phyloP scores from a whole-genome alignment of 2,888 invertebrate species.

The Nemoura dubitans region DNA sequence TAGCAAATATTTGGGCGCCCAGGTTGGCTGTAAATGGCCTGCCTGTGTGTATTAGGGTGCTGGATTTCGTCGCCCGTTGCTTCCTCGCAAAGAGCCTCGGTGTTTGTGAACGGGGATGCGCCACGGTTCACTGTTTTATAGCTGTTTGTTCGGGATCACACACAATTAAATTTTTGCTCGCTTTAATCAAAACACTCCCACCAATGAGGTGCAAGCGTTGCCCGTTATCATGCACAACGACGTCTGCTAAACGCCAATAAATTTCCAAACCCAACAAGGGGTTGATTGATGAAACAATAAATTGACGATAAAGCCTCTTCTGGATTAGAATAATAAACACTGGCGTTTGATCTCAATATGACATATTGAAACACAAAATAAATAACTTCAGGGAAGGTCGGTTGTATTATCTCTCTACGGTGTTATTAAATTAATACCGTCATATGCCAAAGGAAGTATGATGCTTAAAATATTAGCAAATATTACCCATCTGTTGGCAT shows the following conservation, averaged over 20 bases:
- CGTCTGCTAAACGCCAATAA: background rate
- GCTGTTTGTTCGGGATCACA: background rate
- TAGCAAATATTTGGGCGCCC: background rate
- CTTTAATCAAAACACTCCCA: background rate
- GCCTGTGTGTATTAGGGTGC: no score
- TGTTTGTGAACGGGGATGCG: background rate
- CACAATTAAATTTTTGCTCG: slow-evolving; percentile 7
- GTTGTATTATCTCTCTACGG: background rate
- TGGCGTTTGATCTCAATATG: slow-evolving; percentile 12
- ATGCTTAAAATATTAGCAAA: background rate
- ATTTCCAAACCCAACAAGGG: slow-evolving; percentile 3
- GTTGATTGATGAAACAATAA: background rate
- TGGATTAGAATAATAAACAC: background rate
- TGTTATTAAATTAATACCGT: background rate
- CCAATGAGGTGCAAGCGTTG: background rate
- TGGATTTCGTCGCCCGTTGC: background rate
- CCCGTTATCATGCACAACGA: background rate
- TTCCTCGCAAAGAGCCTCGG: background rate
- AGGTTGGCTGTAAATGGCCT: no score
- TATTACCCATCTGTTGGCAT: slow-evolving; percentile 1
- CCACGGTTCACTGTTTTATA: background rate
- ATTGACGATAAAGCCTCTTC: background rate
- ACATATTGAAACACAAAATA: background rate
- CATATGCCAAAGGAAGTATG: background rate
- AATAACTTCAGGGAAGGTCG: background rate